Evolutionary conservation across 2,797 vertebrate genomes (phyloP).

Genomic region (Zalophus californianus): DNA sequence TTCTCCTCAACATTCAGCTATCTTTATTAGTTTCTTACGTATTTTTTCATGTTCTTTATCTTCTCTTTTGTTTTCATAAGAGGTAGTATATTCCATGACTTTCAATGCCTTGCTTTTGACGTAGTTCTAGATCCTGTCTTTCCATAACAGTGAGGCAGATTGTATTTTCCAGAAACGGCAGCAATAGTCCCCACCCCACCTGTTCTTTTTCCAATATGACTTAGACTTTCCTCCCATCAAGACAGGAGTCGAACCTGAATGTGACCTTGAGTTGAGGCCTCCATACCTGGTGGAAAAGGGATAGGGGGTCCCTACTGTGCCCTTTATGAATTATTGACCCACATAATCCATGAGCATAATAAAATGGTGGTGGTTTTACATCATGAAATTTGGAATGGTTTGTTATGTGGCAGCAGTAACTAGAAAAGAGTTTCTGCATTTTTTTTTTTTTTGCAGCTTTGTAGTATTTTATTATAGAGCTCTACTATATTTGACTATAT

Average conservation of each 20-base stretch:
- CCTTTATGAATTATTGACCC: background rate
- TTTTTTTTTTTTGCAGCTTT: background rate
- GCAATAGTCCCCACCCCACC: background rate
- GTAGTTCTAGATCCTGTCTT: background rate
- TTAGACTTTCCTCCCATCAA: background rate
- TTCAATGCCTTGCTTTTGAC: background rate
- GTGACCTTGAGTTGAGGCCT: background rate
- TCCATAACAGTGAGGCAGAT: background rate
- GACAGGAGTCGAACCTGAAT: background rate
- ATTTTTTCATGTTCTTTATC: background rate
- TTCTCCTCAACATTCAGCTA: background rate
- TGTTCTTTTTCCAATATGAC: background rate
- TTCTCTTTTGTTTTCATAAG: slow-evolving; percentile 16
- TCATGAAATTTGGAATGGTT: background rate
- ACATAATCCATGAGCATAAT: background rate
- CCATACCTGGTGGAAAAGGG: background rate
- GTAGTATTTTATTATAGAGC: background rate
- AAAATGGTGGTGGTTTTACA: background rate
- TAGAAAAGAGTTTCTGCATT: background rate
- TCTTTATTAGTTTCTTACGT: background rate
- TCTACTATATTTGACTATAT: background rate
- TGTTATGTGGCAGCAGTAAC: background rate
- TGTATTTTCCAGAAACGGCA: background rate
- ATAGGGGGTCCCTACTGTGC: background rate
- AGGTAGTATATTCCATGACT: background rate